phyloP scores from a whole-genome alignment of 37 sponge, comb jelly and placozoan genomes.

The Bolinopsis microptera region DNA sequence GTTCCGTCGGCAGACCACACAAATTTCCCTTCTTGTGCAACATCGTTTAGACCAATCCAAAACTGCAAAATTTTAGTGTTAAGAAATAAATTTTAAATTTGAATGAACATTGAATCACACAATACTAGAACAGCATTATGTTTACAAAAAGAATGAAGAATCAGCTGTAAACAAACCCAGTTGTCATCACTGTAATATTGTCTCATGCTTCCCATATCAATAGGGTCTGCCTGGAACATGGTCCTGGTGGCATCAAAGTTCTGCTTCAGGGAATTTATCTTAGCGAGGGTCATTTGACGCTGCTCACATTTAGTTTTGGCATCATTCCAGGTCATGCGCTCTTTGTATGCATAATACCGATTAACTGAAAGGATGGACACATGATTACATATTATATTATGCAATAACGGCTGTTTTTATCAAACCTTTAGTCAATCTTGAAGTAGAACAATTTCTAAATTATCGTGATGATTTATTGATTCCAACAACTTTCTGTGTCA shows the following conservation, averaged over 20 bases:
- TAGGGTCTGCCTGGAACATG: not conserved
- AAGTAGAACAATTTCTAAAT: too few relatives aligned
- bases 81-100: too few relatives aligned
- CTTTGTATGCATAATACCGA: not conserved
- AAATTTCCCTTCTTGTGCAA: not conserved
- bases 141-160: not conserved
- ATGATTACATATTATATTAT: too few relatives aligned
- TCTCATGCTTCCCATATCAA: conserved; percentile 3
- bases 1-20: not conserved
- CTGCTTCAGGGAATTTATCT: not conserved
- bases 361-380: not conserved
- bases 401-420: too few relatives aligned
- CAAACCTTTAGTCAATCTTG: too few relatives aligned
- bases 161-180: too few relatives aligned
- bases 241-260: conserved; percentile 1
- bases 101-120: not conserved
- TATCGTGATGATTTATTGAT: too few relatives aligned
- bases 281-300: not conserved
- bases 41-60: not conserved
- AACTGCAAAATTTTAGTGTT: not conserved
- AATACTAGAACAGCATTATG: not conserved
- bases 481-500: too few relatives aligned
- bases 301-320: conserved; percentile 14
- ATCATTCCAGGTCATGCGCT: not conserved
- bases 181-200: not conserved